These are phyloP conservation scores for Zaprionus davidi DNA, from an alignment of 1,140 invertebrate species.

Conservation along the genomic window DNA sequence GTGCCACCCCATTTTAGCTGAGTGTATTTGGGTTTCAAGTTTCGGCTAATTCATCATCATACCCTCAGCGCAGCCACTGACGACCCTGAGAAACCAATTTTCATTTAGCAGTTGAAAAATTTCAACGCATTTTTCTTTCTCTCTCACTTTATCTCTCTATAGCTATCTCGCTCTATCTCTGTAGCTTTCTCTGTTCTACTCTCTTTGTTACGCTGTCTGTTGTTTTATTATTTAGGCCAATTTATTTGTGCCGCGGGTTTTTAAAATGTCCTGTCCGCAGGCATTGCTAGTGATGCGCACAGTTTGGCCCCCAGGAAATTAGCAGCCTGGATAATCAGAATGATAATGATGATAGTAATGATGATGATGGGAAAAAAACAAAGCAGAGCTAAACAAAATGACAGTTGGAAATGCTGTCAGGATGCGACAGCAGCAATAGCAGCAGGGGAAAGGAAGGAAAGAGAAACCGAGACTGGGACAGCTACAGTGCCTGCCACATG, in stretches of 20 bases:
- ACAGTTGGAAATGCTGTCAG: slow-evolving; percentile 27
- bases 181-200: neutral
- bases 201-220: neutral
- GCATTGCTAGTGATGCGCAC: slow-evolving; percentile 3
- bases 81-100: slow-evolving; percentile 41
- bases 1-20: slow-evolving; percentile 14
- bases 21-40: slow-evolving; percentile 40
- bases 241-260: slow-evolving; percentile 61
- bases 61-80: slow-evolving; percentile 2
- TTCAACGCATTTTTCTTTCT: slow-evolving; percentile 43
- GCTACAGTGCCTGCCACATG: slow-evolving; percentile 39
- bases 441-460: neutral
- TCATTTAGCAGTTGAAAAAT: slow-evolving; percentile 62
- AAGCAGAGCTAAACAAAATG: slow-evolving; percentile 32
- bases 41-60: slow-evolving; percentile 54
- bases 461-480: neutral
- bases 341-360: slow-evolving; percentile 13
- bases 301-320: neutral
- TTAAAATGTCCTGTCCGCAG: slow-evolving; percentile 41
- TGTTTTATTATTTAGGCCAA: slow-evolving; percentile 66
- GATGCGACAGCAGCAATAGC: slow-evolving; percentile 8
- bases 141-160: neutral
- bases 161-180: neutral
- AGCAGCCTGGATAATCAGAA: slow-evolving; percentile 8
- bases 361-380: slow-evolving; percentile 19